phyloP scores from a whole-genome alignment of 2,888 invertebrate genomes.

The Acanthosepion esculentum region DNA sequence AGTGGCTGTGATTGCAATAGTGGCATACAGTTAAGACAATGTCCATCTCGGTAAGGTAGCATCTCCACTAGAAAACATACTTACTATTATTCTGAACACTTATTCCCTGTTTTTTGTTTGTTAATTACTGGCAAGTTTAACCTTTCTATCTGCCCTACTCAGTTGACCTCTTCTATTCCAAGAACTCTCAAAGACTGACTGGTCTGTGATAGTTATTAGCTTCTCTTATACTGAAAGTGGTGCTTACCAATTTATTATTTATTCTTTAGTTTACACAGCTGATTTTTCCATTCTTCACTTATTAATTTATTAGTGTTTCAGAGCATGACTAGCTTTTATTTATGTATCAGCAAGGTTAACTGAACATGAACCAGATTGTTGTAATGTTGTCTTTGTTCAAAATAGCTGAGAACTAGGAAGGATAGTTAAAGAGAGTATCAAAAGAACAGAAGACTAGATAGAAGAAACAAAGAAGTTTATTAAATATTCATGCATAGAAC shows the following conservation, averaged over 20 bases:
- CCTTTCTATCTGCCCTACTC: neutral
- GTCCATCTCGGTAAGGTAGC: neutral
- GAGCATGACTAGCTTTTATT: no score
- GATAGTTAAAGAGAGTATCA: no score
- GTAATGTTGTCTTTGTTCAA: no score
- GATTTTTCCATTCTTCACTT: neutral
- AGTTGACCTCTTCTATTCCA: no score
- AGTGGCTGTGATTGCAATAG: neutral
- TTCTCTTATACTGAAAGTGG: neutral
- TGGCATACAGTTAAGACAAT: neutral
- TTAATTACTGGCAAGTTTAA: neutral
- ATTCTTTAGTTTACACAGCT: neutral
- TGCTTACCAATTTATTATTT: neutral
- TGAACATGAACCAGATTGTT: no score
- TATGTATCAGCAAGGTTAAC: no score
- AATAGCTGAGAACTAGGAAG: no score
- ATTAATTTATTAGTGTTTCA: neutral
- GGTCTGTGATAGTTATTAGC: neutral
- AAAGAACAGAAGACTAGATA: no score
- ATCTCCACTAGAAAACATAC: neutral
- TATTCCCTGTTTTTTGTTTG: neutral
- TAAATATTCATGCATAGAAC: no score
- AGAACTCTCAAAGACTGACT: neutral
- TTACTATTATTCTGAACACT: neutral
- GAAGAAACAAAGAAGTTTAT: no score